Evolutionary conservation across 2,888 invertebrate species (phyloP), one percentile per base, ranked within the genome.

Genomic region (Onthophagus sagittarius): DNA sequence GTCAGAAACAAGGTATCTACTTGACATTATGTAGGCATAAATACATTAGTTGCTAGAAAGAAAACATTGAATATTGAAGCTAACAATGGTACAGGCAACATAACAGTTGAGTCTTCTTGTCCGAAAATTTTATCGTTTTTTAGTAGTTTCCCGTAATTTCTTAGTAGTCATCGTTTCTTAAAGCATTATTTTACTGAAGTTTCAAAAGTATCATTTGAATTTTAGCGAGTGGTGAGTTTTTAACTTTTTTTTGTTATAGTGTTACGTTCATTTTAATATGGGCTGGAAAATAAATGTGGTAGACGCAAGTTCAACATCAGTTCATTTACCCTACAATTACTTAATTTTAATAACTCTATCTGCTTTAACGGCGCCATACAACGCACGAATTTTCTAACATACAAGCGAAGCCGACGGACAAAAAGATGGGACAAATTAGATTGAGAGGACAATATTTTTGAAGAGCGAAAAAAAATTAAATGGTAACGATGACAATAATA

Each of bases 211-310:
- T n/a, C n/a, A n/a, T n/a, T n/a, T n/a, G n/a, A n/a, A n/a, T n/a
- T n/a, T n/a, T n/a, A n/a, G n/a, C n/a, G n/a, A n/a, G n/a, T n/a
- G n/a, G n/a, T n/a, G n/a, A n/a, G n/a, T n/a, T n/a, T n/a, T n/a
- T n/a, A n/a, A n/a, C n/a, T n/a, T n/a, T n/a, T n/a, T n/a, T n/a
- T 63, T 15, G 78, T 86, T 87, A 13, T 87, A 97, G 97, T 97
- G 96, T 85, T 97, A 94, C 86, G 92, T 93, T n/a, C 96, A 97
- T 87, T 93, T 91, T 78, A 94, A 95, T 84, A 87, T 97, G 32
- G 97, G 97, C 70, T 97, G 96, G 96, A 97, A 95, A 85, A 96
- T 97, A 79, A 91, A 94, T 84, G 93, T 97, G 1, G 91, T 95
- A 9, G 92, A 95, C 80, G 90, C 91, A 0, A 93, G 93, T 6